These are phyloP conservation scores for Campopleginae sp. DNA, from an alignment of 2,888 invertebrate genomes.

Conservation along the genomic window DNA sequence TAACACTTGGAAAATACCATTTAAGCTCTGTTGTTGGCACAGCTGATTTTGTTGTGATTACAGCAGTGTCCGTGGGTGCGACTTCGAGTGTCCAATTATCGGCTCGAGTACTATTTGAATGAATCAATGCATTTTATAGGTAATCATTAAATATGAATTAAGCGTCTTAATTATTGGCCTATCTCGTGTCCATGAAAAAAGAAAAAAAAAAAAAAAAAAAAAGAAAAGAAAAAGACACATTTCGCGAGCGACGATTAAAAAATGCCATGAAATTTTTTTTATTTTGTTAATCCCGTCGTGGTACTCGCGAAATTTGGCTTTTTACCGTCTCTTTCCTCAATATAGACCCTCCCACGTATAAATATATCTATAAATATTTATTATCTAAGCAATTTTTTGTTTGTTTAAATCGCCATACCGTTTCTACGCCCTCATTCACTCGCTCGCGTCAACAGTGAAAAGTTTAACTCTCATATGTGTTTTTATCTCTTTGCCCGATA, in stretches of 20 bases:
- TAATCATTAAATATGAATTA: constrained; percentile 84
- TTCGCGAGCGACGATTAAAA: neutral
- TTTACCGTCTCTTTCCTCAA: constrained; percentile 24
- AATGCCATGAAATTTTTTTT: neutral
- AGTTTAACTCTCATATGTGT: constrained; percentile 67
- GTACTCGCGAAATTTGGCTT: constrained; percentile 29
- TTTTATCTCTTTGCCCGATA: constrained; percentile 55
- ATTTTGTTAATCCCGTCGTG: neutral
- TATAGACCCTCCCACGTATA: constrained; percentile 43
- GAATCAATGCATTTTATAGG: constrained; percentile 84
- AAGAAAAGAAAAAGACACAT: constrained; percentile 68
- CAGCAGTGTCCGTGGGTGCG: constrained; percentile 83
- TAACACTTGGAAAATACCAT: constrained; percentile 65
- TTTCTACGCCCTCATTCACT: constrained; percentile 50
- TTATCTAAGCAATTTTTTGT: constrained; percentile 41
- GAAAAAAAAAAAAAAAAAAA: constrained; percentile 39
- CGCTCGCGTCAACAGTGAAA: constrained; percentile 54
- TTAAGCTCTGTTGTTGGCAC: constrained; percentile 82
- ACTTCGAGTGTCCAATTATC: constrained; percentile 83
- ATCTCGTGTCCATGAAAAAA: constrained; percentile 49
- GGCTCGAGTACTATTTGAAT: constrained; percentile 83
- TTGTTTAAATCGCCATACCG: constrained; percentile 43
- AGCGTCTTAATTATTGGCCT: constrained; percentile 78
- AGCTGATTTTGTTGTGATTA: constrained; percentile 84
- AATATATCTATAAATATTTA: constrained; percentile 12